Conservation (phyloP, 2,888 invertebrate species). For the Stenodera caucasica region DNA sequence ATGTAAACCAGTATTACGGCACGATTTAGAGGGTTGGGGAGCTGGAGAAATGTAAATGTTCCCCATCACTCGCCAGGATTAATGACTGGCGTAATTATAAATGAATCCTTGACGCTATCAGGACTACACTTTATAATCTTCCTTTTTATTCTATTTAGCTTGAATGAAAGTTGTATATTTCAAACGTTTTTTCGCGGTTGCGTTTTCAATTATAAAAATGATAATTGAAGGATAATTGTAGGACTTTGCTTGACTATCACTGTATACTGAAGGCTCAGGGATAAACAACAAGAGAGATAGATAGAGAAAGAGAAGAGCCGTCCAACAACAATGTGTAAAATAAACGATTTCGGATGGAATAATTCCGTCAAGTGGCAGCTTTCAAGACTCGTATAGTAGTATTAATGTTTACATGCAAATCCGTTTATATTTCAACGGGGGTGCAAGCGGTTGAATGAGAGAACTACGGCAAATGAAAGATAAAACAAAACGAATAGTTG, state of each 20-base stretch:
- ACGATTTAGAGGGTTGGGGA: background rate
- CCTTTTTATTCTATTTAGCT: background rate
- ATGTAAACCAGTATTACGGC: background rate
- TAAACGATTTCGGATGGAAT: conserved; percentile 5
- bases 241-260: no score
- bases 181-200: no score
- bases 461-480: conserved; percentile 9
- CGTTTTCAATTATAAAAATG: no score
- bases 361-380: conserved; percentile 5
- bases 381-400: conserved; percentile 5
- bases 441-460: no score
- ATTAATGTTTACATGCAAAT: conserved; percentile 4
- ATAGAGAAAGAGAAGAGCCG: background rate
- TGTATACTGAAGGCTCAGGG: background rate
- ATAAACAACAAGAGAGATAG: background rate
- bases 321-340: background rate
- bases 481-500: conserved; percentile 30
- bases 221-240: no score
- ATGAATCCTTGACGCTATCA: background rate
- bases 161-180: conserved; percentile 2
- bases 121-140: background rate
- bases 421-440: background rate
- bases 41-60: background rate
- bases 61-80: background rate
- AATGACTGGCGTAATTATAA: conserved; percentile 4